Percentiles rank a stretch among this genome's conserved stretches.
Evolutionary conservation across 2,113 vertebrate species (phyloP).

Genomic region (Helogale parvula): DNA sequence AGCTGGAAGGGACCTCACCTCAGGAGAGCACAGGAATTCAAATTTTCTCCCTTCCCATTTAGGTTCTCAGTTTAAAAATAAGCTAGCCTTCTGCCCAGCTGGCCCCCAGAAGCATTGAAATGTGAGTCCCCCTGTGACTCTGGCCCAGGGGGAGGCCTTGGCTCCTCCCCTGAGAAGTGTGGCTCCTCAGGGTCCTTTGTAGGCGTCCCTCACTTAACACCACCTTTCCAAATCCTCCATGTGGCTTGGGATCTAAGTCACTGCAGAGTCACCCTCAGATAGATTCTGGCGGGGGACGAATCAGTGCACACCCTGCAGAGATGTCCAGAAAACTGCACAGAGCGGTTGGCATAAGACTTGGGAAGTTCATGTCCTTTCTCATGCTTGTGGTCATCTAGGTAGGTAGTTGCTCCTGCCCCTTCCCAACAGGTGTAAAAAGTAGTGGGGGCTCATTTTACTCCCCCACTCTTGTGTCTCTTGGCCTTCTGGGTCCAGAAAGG

Average conservation of each 20-base stretch:
- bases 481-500: not conserved
- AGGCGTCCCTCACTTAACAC: not conserved
- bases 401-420: not conserved
- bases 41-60: slow-evolving; percentile 45
- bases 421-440: not conserved
- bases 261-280: not conserved
- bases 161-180: not conserved
- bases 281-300: not conserved
- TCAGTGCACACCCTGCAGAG: not conserved
- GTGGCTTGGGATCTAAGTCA: not conserved
- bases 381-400: not conserved
- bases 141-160: not conserved
- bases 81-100: slow-evolving; percentile 25
- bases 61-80: slow-evolving; percentile 64
- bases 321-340: not conserved
- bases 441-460: not conserved
- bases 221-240: not conserved
- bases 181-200: not conserved
- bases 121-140: not conserved
- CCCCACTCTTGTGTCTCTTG: not conserved
- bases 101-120: slow-evolving; percentile 39
- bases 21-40: slow-evolving; percentile 42
- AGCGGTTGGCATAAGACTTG: not conserved
- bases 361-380: not conserved
- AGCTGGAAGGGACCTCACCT: slow-evolving; percentile 55